A percentile compares a stretch with the other conserved stretches of the same genome.
These are phyloP conservation scores for Cromileptes altivelis DNA, from an alignment of 2,113 vertebrate genomes.

Conservation along the genomic window DNA sequence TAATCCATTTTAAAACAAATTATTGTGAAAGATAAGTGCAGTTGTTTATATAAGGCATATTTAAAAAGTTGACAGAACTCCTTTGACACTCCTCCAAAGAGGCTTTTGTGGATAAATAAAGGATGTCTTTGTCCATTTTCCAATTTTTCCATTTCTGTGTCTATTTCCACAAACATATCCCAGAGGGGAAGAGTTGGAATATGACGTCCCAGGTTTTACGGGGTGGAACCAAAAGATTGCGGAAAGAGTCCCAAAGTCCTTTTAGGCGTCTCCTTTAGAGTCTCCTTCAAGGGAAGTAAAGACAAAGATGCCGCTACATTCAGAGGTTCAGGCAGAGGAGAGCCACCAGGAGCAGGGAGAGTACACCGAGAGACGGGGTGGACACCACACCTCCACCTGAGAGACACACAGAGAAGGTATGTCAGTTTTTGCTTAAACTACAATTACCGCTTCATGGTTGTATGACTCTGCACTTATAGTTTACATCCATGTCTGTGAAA, in stretches of 20 bases:
- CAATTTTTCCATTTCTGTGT: constrained; percentile 79
- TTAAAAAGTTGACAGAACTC: constrained; percentile 94
- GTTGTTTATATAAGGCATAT: constrained; percentile 98
- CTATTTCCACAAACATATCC: constrained; percentile 81
- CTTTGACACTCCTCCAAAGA: constrained; percentile 88
- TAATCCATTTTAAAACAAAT: constrained; percentile 83
- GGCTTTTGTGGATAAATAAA: constrained; percentile 85
- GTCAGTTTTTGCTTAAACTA: neutral
- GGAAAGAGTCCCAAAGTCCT: constrained; percentile 85
- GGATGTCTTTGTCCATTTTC: constrained; percentile 88
- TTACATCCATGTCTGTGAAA: too few relatives aligned
- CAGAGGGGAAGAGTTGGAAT: constrained; percentile 76
- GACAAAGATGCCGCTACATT: constrained; percentile 90
- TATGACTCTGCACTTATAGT: too few relatives aligned
- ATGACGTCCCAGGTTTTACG: constrained; percentile 86
- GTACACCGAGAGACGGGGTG: constrained; percentile 73
- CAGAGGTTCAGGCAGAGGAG: constrained; percentile 90
- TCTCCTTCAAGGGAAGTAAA: constrained; percentile 84
- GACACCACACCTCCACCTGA: constrained; percentile 77
- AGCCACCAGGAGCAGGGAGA: constrained; percentile 85
- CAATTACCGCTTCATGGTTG: too few relatives aligned
- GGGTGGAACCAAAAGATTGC: constrained; percentile 86
- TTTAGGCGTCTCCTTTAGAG: constrained; percentile 83
- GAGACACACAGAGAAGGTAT: constrained; percentile 24
- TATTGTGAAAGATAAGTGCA: constrained; percentile 92